Percentiles rank a stretch among this genome's conserved stretches.
These are phyloP conservation scores for Athrips mouffetella DNA, from an alignment of 2,888 invertebrate genomes.

Conservation along the genomic window DNA sequence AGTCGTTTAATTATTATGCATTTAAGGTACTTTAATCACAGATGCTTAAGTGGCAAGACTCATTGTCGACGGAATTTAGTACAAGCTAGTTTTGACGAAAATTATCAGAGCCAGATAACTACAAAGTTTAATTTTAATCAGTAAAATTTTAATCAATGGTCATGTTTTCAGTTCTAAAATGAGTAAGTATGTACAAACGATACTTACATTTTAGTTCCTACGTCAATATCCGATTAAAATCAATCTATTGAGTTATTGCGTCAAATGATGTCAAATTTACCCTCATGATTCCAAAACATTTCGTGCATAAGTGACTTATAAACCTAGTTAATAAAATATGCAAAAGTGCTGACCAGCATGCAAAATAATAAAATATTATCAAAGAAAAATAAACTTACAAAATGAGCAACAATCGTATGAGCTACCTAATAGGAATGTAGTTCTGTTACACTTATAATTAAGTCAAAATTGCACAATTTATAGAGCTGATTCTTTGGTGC, in stretches of 20 bases:
- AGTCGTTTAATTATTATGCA: constrained; percentile 37
- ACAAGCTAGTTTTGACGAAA: neutral
- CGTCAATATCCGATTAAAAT: constrained; percentile 30
- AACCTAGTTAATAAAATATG: constrained; percentile 20
- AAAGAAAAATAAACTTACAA: constrained; percentile 35
- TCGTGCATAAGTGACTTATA: constrained; percentile 11
- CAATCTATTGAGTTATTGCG: constrained; percentile 42
- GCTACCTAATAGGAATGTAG: constrained; percentile 37
- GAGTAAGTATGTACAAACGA: constrained; percentile 2
- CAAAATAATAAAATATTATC: constrained; percentile 48
- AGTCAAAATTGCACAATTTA: constrained; percentile 62
- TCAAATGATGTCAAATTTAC: neutral
- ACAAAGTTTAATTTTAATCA: constrained; percentile 20
- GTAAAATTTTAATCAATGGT: constrained; percentile 19
- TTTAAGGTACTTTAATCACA: constrained; percentile 58
- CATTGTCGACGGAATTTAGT: constrained; percentile 22
- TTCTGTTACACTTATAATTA: constrained; percentile 40
- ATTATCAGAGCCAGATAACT: constrained; percentile 23
- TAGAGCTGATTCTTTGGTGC: constrained; percentile 68
- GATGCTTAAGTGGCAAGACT: constrained; percentile 60
- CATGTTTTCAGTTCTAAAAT: constrained; percentile 20
- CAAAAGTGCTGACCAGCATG: constrained; percentile 52
- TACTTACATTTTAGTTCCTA: constrained; percentile 17
- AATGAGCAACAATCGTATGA: constrained; percentile 40
- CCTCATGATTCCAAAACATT: constrained; percentile 20